Base-by-base conservation (phyloP, 2,797 vertebrate species). In the Chaenodraco wilsoni region DNA sequence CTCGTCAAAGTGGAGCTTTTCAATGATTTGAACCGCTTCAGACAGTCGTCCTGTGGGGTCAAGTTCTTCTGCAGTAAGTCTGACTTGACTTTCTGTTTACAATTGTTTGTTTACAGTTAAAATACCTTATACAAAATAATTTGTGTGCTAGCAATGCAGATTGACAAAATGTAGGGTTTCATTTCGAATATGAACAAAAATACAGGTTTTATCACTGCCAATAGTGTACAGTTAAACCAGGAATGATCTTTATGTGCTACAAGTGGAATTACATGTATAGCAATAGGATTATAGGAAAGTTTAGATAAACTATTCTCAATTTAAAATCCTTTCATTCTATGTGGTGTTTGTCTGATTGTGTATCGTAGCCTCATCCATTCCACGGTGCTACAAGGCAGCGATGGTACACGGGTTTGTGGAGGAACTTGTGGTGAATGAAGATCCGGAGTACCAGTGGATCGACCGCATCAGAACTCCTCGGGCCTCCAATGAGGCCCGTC, bases 41-140 rank as follows among this genome's bases (percentile, higher is more conserved):
- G 98, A 79, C 98, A 99, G 83, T 99, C 98, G 0, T 99, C 98
- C 3, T 99, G 98, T 63, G 98, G 98, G 76, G 96, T 99, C 63
- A 99, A 99, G 77, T 99, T 99, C 92, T 99, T 99, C 88, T 99
- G 98, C 93, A 99, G 98, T 99, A 94, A 92, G 98, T 97, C 77
- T 79, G 31, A 60, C 6, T 63, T 59, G 0, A 67, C 27, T 70
- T 74, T 76, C 71, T 10, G 4, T 58, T 70, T 13, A 67, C 10
- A 58, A 23, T 43, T 68, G 11, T 59, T 69, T 73, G 50, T 58
- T 74, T 63, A 40, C 13, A 21, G 14, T 44, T 60, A 8, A 5
- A 23, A 63, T 45, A 71, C 33, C 7, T 2, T 46, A 44, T 27
- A 27, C 0, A 27, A 27, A 27, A 27, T 27, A 1, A 27, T 27